phyloP scores from a whole-genome alignment of 2,113 vertebrate genomes.

The Epinephelus cyanopodus region DNA sequence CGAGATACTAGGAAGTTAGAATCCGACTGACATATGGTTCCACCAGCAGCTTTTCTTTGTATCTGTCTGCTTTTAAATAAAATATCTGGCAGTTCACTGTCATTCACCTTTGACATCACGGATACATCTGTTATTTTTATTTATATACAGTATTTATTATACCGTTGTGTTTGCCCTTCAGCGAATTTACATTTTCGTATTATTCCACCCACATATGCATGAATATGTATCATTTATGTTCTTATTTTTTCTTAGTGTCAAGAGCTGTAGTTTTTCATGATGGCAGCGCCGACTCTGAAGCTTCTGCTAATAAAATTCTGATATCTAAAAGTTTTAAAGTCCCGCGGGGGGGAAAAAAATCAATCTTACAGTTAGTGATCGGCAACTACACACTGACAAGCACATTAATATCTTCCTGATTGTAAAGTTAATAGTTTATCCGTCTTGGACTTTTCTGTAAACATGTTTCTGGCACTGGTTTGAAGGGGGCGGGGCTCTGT shows the following conservation, averaged over 20 bases:
- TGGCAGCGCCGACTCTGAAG: constrained; percentile 1
- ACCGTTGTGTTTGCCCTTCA: constrained; percentile 52
- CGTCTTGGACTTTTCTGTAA: not conserved
- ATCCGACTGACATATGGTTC: not conserved
- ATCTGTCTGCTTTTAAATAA: constrained; percentile 5
- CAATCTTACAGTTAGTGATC: not conserved
- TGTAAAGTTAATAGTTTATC: not conserved
- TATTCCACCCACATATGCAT: constrained; percentile 73
- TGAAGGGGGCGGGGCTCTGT: not conserved
- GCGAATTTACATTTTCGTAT: constrained; percentile 65
- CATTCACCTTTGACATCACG: constrained; percentile 59
- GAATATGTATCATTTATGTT: constrained; percentile 70
- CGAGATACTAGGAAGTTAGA: not conserved
- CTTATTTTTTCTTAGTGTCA: constrained; percentile 32
- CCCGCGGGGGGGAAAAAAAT: too few species aligned
- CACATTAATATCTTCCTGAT: not conserved
- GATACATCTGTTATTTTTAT: constrained; percentile 32
- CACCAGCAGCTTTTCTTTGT: not conserved
- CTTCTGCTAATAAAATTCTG: not conserved
- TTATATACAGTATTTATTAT: constrained; percentile 45
- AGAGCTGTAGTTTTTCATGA: constrained; percentile 23
- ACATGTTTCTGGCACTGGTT: not conserved
- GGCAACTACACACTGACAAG: not conserved
- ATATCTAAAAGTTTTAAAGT: constrained; percentile 22
- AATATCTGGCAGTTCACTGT: constrained; percentile 28